These are phyloP conservation scores for Cyprinodon diabolis DNA, from an alignment of 2,797 vertebrate genomes.

Conservation along the genomic window DNA sequence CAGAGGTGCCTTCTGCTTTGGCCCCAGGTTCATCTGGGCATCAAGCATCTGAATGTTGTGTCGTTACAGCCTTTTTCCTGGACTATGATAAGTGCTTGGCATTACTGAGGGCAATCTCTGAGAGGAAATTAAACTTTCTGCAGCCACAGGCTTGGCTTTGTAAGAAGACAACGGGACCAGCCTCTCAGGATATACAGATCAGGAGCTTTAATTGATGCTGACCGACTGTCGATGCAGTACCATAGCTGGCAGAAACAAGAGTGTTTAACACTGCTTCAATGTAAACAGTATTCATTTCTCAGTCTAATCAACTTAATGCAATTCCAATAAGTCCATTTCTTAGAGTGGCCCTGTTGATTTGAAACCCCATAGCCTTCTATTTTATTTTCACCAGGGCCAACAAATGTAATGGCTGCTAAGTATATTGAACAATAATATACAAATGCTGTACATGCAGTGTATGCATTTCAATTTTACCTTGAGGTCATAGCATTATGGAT, in stretches of 20 bases:
- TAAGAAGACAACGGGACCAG: conserved; percentile 77
- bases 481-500: conserved; percentile 72
- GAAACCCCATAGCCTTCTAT: conserved; percentile 66
- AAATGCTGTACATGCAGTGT: conserved; percentile 74
- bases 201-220: conserved; percentile 79
- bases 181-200: conserved; percentile 74
- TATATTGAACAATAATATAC: conserved; percentile 79
- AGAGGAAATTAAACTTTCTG: conserved; percentile 81
- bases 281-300: conserved; percentile 75
- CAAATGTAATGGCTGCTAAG: conserved; percentile 79
- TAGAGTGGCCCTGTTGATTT: conserved; percentile 78
- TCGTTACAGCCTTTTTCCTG: conserved; percentile 65
- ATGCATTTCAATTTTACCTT: conserved; percentile 80
- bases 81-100: conserved; percentile 73
- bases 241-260: conserved; percentile 67
- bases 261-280: conserved; percentile 72
- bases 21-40: conserved; percentile 73
- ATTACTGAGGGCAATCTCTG: conserved; percentile 77
- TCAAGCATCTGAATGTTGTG: conserved; percentile 69
- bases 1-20: conserved; percentile 46
- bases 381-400: conserved; percentile 76
- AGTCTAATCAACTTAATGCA: conserved; percentile 79
- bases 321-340: conserved; percentile 78
- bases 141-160: conserved; percentile 73
- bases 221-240: conserved; percentile 70